Conservation (phyloP, 1,140 invertebrate genomes). For the Pseudachorutes palmiensis region DNA sequence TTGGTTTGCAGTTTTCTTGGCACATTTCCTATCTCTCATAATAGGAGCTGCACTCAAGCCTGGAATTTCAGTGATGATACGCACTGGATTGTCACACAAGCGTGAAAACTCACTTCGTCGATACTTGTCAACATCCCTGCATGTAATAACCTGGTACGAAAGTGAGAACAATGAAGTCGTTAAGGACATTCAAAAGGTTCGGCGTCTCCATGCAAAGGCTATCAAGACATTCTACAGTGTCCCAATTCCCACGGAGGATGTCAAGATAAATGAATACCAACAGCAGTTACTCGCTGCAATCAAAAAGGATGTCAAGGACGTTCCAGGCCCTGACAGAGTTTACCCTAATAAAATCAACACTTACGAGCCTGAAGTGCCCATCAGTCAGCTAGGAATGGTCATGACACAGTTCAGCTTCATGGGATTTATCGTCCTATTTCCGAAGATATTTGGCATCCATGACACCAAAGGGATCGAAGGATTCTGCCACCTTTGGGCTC, state of each 20-base stretch:
- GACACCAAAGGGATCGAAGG: constrained; percentile 42
- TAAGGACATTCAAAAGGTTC: constrained; percentile 4
- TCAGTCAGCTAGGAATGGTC: constrained; percentile 67
- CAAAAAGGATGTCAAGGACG: not conserved
- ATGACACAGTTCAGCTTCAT: constrained; percentile 80
- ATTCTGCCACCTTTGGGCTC: constrained; percentile 48
- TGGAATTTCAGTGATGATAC: constrained; percentile 22
- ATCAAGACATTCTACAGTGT: not conserved
- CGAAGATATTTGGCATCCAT: constrained; percentile 47
- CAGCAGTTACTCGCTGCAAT: not conserved
- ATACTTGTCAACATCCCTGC: constrained; percentile 30
- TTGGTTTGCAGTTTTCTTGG: constrained; percentile 31
- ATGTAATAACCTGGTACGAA: constrained; percentile 35
- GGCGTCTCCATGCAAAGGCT: not conserved
- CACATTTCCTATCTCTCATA: constrained; percentile 33
- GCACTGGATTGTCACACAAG: constrained; percentile 23
- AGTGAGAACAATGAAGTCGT: not conserved
- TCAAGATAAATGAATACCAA: not conserved
- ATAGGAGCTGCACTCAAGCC: constrained; percentile 28
- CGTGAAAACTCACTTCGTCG: constrained; percentile 19
- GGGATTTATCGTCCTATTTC: constrained; percentile 60
- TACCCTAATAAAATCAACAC: not conserved
- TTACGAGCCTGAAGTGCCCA: constrained; percentile 3
- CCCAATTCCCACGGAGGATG: not conserved
- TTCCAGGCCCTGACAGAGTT: not conserved